phyloP scores from a whole-genome alignment of 1,140 invertebrate species.

The Chlorops oryzae region DNA sequence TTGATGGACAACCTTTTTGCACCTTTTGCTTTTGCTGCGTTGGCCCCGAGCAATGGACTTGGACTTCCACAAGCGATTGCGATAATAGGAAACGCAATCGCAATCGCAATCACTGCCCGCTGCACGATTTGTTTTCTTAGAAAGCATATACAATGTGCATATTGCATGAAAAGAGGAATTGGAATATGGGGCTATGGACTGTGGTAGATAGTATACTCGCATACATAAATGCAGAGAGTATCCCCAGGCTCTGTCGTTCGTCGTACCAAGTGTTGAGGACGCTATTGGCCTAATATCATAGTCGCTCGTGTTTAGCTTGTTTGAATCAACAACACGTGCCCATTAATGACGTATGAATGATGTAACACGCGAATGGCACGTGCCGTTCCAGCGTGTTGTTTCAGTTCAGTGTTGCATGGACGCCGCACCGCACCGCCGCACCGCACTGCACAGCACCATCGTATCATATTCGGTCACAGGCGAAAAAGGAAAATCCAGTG shows the following conservation, averaged over 20 bases:
- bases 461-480: too few species aligned
- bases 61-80: too few species aligned
- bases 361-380: slow-evolving; percentile 44
- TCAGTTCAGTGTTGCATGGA: too few species aligned
- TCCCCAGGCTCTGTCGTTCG: background rate
- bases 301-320: background rate
- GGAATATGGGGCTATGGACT: background rate
- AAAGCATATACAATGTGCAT: slow-evolving; percentile 10
- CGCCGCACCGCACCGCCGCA: too few species aligned
- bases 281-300: background rate
- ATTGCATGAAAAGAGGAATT: slow-evolving; percentile 6
- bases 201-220: background rate
- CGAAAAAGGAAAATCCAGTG: too few species aligned
- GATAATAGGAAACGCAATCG: slow-evolving; percentile 47
- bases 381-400: slow-evolving; percentile 18
- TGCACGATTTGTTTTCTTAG: slow-evolving; percentile 45
- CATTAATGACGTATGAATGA: slow-evolving; percentile 49
- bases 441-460: too few species aligned
- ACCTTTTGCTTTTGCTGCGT: too few species aligned
- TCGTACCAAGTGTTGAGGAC: background rate
- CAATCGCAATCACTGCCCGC: too few species aligned
- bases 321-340: slow-evolving; percentile 33
- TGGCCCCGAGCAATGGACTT: too few species aligned
- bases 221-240: background rate
- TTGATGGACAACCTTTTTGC: slow-evolving; percentile 7